Conservation (phyloP, 2,797 vertebrate genomes). For the Smutsia gigantea region DNA sequence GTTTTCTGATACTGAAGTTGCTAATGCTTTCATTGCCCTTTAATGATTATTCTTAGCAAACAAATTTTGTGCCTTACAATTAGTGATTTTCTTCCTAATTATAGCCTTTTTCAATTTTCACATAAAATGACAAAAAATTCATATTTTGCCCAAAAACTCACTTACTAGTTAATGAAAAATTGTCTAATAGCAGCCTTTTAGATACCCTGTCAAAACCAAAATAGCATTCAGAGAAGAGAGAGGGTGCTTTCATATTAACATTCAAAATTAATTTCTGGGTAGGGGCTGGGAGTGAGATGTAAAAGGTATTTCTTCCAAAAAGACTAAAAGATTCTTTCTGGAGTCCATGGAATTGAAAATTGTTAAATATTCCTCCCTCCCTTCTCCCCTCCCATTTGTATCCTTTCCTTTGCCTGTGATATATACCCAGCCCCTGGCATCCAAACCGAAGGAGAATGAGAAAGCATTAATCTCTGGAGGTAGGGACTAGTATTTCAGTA, state of each 20-base stretch:
- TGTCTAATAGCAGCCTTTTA: constrained; percentile 75
- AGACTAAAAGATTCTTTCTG: constrained; percentile 60
- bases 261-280: constrained; percentile 62
- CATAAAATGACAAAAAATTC: constrained; percentile 67
- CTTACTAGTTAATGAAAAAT: constrained; percentile 78
- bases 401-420: constrained; percentile 38
- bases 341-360: neutral
- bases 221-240: constrained; percentile 61
- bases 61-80: constrained; percentile 71
- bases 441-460: neutral
- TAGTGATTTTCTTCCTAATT: constrained; percentile 76
- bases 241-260: constrained; percentile 71
- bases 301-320: constrained; percentile 60
- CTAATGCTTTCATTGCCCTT: constrained; percentile 55
- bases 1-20: constrained; percentile 63
- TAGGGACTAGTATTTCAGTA: constrained; percentile 47
- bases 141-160: constrained; percentile 71
- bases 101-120: constrained; percentile 67
- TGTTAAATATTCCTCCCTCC: neutral
- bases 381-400: neutral
- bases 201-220: constrained; percentile 70
- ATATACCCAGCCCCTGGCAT: neutral
- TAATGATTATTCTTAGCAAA: constrained; percentile 73
- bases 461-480: constrained; percentile 47
- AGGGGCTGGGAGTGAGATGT: constrained; percentile 17